Conservation (phyloP, 2,888 invertebrate genomes). For the Aphidius colemani region DNA sequence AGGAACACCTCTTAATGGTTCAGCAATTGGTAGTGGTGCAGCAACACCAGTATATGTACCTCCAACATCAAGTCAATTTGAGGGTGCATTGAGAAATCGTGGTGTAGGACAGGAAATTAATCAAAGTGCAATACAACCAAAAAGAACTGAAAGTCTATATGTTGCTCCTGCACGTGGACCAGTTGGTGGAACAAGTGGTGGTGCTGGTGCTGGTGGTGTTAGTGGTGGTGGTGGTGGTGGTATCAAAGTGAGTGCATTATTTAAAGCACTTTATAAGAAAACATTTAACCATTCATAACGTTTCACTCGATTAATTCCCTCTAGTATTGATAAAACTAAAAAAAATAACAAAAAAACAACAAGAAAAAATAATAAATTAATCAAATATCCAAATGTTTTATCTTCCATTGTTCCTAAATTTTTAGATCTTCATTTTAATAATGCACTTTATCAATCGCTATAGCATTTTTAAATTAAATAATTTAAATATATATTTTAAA, state of each 20-base stretch:
- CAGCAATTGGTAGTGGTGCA: conserved; percentile 62
- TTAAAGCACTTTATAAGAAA: conserved; percentile 5
- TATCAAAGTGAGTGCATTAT: conserved; percentile 46
- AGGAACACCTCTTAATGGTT: conserved; percentile 55
- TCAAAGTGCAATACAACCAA: conserved; percentile 85
- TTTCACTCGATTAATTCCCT: neutral
- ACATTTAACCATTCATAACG: neutral
- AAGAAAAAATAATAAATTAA: too few relatives aligned
- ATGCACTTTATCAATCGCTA: too few relatives aligned
- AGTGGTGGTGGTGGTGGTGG: conserved; percentile 52
- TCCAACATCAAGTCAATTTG: conserved; percentile 68
- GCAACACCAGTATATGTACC: conserved; percentile 64
- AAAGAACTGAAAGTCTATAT: conserved; percentile 88
- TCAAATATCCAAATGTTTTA: neutral
- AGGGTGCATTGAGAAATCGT: conserved; percentile 81
- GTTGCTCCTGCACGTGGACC: conserved; percentile 65
- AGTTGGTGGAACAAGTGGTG: conserved; percentile 53
- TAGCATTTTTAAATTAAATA: too few relatives aligned
- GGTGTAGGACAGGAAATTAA: conserved; percentile 87
- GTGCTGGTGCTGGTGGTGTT: conserved; percentile 53
- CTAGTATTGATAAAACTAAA: too few relatives aligned
- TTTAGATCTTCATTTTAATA: neutral
- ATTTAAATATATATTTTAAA: too few relatives aligned
- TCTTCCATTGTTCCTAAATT: neutral
- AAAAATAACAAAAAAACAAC: too few relatives aligned